Base-by-base conservation (phyloP, 2,113 vertebrate species). In the Aptenodytes forsteri region DNA sequence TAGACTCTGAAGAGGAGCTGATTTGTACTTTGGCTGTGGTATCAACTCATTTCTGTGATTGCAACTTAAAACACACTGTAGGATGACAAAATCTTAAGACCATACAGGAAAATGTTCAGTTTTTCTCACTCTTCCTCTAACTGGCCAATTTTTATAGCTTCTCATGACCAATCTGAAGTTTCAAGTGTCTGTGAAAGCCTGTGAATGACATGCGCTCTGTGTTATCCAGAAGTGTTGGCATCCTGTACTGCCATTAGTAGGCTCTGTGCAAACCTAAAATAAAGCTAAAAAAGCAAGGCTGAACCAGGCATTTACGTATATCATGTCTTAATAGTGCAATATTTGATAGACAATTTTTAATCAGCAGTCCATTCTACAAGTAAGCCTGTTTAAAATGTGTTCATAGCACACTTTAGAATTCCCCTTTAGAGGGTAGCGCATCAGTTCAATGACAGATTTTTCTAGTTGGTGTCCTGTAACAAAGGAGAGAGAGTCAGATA, bases 401-500 rank as follows among this genome's bases (percentile, higher is more conserved):
- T 72, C 44, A 8, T 12, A 36, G 69, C 16, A 7, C 65, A 36
- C 22, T 40, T 89, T 7, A 36, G 44, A 81, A 61, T 44, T 75
- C 18, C 3, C 11, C 14, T 61, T 62, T 29, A 38, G 54, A 84
- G 27, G 5, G 30, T n/a, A 71, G 6, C 1, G 0, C 23, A 19
- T 36, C 70, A 46, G 32, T 78, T 91, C 29, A 42, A 15, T 75
- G 80, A 32, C 81, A 76, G 89, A 84, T 94, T 96, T 95, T 89
- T 91, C 67, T 85, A 16, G 56, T 12, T 70, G 71, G 50, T 90
- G 76, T 95, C 59, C 67, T 89, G 46, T 93, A 36, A 76, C 81
- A 56, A 38, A 93, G 67, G 29, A 75, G 76, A 38, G 36, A 22
- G 64, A 61, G 58, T 86, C 54, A 5, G 30, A 29, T 90, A 58